Conservation (phyloP, 2,797 vertebrate genomes). For the Myiotriccus ornatus region DNA sequence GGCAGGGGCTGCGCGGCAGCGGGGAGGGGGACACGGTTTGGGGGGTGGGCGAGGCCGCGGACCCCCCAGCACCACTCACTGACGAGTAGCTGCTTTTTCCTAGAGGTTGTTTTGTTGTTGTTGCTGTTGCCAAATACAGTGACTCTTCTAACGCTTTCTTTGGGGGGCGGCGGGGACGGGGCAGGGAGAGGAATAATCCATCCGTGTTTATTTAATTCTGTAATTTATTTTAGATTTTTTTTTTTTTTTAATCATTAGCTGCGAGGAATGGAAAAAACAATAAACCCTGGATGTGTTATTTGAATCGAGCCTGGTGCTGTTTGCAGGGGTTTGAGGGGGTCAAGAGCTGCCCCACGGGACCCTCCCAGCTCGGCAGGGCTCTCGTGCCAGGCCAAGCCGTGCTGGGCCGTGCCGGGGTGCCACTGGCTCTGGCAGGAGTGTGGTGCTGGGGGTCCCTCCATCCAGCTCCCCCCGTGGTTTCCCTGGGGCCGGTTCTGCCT, state of each 20-base stretch:
- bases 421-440: accelerated
- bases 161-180: background rate
- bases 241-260: slow-evolving; percentile 64
- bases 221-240: slow-evolving; percentile 79
- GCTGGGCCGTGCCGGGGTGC: accelerated
- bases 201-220: slow-evolving; percentile 79
- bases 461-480: background rate
- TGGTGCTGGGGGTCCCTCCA: background rate
- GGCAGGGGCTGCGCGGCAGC: background rate
- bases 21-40: background rate
- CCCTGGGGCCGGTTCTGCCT: background rate
- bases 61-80: background rate
- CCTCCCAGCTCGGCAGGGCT: background rate
- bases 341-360: background rate
- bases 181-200: slow-evolving; percentile 39
- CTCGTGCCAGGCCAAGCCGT: background rate
- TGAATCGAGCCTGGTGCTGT: slow-evolving; percentile 14
- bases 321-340: background rate
- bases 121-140: slow-evolving; percentile 54
- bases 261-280: slow-evolving; percentile 74
- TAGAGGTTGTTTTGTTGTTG: slow-evolving; percentile 41
- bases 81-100: slow-evolving; percentile 19
- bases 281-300: slow-evolving; percentile 69
- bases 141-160: slow-evolving; percentile 42
- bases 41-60: background rate